Conservation (phyloP, 2,797 vertebrate species). For the Nyctibius grandis region DNA sequence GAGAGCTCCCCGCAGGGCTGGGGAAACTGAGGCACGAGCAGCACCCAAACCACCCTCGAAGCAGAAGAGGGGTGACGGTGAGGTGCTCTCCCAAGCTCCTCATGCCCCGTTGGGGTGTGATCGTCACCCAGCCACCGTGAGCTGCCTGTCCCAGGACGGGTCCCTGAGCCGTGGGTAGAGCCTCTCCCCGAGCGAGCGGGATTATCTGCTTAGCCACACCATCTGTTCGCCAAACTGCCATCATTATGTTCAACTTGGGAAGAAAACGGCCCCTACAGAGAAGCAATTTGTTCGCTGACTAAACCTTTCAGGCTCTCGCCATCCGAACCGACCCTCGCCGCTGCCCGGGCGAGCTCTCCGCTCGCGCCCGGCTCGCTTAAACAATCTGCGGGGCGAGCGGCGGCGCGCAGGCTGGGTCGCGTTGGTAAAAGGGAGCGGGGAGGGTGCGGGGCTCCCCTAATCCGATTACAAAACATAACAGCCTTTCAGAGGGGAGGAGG, state of each 20-base stretch:
- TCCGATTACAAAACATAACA: slow-evolving; percentile 56
- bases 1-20: background rate
- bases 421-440: background rate
- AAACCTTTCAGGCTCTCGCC: slow-evolving; percentile 55
- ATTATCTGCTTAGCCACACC: slow-evolving; percentile 60
- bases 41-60: background rate
- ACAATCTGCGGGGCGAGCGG: background rate
- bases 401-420: background rate
- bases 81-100: background rate
- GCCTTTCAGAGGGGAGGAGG: background rate
- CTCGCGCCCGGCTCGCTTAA: background rate
- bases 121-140: background rate
- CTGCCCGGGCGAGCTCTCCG: background rate
- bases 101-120: accelerated
- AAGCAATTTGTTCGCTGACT: slow-evolving; percentile 71
- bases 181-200: background rate
- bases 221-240: slow-evolving; percentile 65
- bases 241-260: slow-evolving; percentile 62
- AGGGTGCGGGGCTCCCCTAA: slow-evolving; percentile 12
- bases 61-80: background rate
- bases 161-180: background rate
- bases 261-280: slow-evolving; percentile 66
- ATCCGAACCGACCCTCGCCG: background rate
- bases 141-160: background rate
- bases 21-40: slow-evolving; percentile 2